Conservation (phyloP, 2,888 invertebrate genomes). For the Cremastinae sp. region DNA sequence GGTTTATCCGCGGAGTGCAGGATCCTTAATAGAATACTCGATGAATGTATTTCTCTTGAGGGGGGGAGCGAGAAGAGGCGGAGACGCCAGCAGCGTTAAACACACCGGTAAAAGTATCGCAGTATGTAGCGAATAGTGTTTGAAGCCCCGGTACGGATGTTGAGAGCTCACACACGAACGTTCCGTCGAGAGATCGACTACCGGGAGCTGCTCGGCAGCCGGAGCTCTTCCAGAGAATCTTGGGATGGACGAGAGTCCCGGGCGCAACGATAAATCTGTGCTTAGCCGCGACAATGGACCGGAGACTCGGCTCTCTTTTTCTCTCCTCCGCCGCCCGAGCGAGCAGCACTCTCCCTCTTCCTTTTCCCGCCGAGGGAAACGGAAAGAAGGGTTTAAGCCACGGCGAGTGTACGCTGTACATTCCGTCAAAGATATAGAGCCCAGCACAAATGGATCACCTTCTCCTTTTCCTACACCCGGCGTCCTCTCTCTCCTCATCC, state of each 20-base stretch:
- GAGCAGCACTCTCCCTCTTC: conserved; percentile 41
- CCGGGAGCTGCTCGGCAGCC: conserved; percentile 41
- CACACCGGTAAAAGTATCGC: conserved; percentile 36
- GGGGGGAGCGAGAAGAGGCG: conserved; percentile 51
- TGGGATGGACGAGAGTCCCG: conserved; percentile 66
- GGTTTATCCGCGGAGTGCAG: conserved; percentile 74
- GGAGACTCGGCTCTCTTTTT: conserved; percentile 42
- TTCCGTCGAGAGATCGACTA: conserved; percentile 56
- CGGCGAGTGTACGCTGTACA: conserved; percentile 67
- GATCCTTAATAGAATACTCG: conserved; percentile 77
- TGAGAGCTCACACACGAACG: conserved; percentile 8
- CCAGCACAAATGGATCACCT: conserved; percentile 72
- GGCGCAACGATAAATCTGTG: conserved; percentile 76
- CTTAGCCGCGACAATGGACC: conserved; percentile 76
- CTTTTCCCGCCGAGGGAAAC: conserved; percentile 61
- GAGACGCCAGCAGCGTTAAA: conserved; percentile 29
- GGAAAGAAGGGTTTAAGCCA: conserved; percentile 76
- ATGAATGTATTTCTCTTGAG: conserved; percentile 77
- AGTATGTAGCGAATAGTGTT: conserved; percentile 47
- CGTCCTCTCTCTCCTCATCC: conserved; percentile 46
- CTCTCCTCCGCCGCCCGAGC: conserved; percentile 1
- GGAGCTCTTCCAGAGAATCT: conserved; percentile 53
- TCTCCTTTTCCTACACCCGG: conserved; percentile 47
- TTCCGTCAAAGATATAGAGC: conserved; percentile 61
- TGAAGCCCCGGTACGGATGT: conserved; percentile 45